Conservation (phyloP, 2,888 invertebrate species). For the Venusia cambrica region DNA sequence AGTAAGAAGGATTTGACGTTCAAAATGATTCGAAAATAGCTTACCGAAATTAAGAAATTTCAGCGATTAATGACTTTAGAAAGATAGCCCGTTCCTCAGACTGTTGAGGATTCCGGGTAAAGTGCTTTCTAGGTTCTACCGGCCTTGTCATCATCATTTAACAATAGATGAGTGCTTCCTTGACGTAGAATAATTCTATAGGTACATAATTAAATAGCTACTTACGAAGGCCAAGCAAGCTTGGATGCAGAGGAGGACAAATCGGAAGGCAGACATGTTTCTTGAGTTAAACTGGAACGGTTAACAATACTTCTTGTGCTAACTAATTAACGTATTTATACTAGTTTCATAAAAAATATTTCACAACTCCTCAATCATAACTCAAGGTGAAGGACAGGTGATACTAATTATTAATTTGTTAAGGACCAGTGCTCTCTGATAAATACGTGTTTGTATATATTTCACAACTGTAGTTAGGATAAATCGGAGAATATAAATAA, state of each 20-base stretch:
- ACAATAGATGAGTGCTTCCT: too few relatives aligned
- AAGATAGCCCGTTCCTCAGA: too few relatives aligned
- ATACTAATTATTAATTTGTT: slow-evolving; percentile 7
- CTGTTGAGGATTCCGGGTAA: too few relatives aligned
- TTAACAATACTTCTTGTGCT: slow-evolving; percentile 14
- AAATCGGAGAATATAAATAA: slow-evolving; percentile 9
- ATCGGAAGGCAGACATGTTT: slow-evolving; percentile 28
- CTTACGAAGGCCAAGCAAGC: slow-evolving; percentile 38
- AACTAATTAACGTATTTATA: slow-evolving; percentile 16
- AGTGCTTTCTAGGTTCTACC: too few relatives aligned
- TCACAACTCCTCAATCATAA: slow-evolving; percentile 11
- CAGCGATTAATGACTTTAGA: too few relatives aligned
- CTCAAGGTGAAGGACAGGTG: slow-evolving; percentile 13
- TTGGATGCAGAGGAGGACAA: slow-evolving; percentile 29
- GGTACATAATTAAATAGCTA: too few relatives aligned
- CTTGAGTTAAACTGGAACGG: slow-evolving; percentile 17
- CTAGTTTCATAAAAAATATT: slow-evolving; percentile 11
- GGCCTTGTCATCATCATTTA: too few relatives aligned
- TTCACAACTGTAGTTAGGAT: slow-evolving; percentile 9
- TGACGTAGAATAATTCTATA: too few relatives aligned
- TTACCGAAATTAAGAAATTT: too few relatives aligned
- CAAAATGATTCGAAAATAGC: too few relatives aligned
- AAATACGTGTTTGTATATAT: background rate
- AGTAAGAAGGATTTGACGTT: too few relatives aligned
- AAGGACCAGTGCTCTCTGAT: background rate